phyloP scores from a whole-genome alignment of 2,888 invertebrate species.

The Drosophila imparisetae region DNA sequence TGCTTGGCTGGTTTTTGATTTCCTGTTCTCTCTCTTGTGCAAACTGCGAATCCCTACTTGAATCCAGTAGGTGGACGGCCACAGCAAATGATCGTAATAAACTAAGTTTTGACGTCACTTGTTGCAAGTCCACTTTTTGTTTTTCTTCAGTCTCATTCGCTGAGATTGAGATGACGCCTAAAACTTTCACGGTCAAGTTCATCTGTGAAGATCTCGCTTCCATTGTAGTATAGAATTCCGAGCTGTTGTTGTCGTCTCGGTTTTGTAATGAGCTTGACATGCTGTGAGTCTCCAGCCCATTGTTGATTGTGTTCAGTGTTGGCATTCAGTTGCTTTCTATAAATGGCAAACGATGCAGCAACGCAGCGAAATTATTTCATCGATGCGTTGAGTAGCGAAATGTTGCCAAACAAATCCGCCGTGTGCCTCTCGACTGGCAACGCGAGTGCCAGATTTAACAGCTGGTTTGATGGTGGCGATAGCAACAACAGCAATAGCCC shows the following conservation, averaged over 20 bases:
- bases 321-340: slow-evolving; percentile 54
- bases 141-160: slow-evolving; percentile 14
- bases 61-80: slow-evolving; percentile 24
- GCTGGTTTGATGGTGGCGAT: slow-evolving; percentile 31
- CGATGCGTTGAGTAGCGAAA: slow-evolving; percentile 22
- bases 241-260: slow-evolving; percentile 32
- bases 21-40: slow-evolving; percentile 64
- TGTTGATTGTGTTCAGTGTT: slow-evolving; percentile 15
- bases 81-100: slow-evolving; percentile 58
- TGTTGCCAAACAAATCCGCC: slow-evolving; percentile 54
- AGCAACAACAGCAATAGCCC: slow-evolving; percentile 12
- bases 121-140: slow-evolving; percentile 65
- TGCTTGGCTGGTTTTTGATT: slow-evolving; percentile 58
- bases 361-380: slow-evolving; percentile 25
- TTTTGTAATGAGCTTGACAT: slow-evolving; percentile 37
- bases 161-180: slow-evolving; percentile 37
- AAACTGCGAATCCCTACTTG: slow-evolving; percentile 63
- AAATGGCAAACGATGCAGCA: slow-evolving; percentile 51
- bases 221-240: slow-evolving; percentile 67
- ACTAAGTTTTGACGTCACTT: slow-evolving; percentile 65
- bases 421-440: slow-evolving; percentile 55
- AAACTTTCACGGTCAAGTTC: slow-evolving; percentile 83
- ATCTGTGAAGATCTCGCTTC: slow-evolving; percentile 54
- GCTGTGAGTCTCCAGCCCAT: slow-evolving; percentile 27
- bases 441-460: slow-evolving; percentile 41